Percentiles rank a stretch among this genome's conserved stretches.
Conservation (phyloP, 1,140 invertebrate genomes). For the Aethina tumida region DNA sequence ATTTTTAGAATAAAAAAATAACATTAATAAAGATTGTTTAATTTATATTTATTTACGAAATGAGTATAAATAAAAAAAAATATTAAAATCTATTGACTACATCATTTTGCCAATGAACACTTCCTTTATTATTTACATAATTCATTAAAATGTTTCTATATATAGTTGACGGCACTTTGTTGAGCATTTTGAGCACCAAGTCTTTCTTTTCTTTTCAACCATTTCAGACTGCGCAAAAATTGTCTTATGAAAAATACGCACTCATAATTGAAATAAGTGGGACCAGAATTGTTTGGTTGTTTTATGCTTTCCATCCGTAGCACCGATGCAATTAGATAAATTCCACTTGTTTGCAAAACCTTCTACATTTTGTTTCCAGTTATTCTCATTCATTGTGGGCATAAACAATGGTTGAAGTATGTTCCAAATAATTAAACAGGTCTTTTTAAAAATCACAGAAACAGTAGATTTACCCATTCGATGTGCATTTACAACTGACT, state of each 20-base stretch:
- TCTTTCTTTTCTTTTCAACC: too few species aligned
- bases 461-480: slow-evolving; percentile 1
- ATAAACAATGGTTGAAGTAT: slow-evolving; percentile 2
- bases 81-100: too few species aligned
- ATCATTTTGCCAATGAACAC: too few species aligned
- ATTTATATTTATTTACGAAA: too few species aligned
- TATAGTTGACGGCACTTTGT: too few species aligned
- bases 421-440: neutral
- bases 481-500: neutral
- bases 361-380: neutral
- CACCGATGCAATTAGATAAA: slow-evolving; percentile 1
- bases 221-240: slow-evolving; percentile 1
- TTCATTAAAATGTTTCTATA: too few species aligned
- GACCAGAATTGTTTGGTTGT: neutral
- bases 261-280: slow-evolving; percentile 2
- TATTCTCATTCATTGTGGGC: neutral
- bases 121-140: too few species aligned
- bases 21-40: too few species aligned
- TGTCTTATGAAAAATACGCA: neutral
- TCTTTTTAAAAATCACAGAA: neutral
- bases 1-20: too few species aligned
- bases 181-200: too few species aligned
- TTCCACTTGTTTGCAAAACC: neutral
- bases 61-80: too few species aligned
- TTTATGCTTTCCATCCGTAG: slow-evolving; percentile 1